These are phyloP conservation scores for Malacosoma neustria DNA, from an alignment of 2,888 invertebrate genomes.

Conservation along the genomic window DNA sequence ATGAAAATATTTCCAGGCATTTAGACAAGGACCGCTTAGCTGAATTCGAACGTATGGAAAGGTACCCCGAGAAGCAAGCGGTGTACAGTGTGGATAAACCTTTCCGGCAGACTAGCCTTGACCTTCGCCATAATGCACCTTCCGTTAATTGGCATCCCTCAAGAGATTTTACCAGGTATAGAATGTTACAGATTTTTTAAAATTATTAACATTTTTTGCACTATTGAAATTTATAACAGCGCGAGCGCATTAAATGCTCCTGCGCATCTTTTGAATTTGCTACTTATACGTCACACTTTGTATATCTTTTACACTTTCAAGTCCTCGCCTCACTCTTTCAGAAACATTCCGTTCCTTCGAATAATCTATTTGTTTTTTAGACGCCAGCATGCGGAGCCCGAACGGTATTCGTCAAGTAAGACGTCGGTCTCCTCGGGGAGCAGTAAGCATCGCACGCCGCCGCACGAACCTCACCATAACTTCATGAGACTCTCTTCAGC, in stretches of 20 bases:
- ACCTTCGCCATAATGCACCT: slow-evolving; percentile 52
- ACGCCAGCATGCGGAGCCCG: slow-evolving; percentile 66
- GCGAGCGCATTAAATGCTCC: too few species aligned
- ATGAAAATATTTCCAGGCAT: slow-evolving; percentile 32
- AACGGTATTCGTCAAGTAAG: slow-evolving; percentile 57
- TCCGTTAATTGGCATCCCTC: slow-evolving; percentile 59
- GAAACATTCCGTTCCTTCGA: too few species aligned
- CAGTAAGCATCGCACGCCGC: slow-evolving; percentile 45
- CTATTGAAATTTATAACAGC: too few species aligned
- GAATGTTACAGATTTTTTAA: too few species aligned
- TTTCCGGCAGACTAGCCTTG: slow-evolving; percentile 65
- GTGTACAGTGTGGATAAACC: slow-evolving; percentile 70
- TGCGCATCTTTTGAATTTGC: too few species aligned
- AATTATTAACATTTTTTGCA: too few species aligned
- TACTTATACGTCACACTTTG: too few species aligned
- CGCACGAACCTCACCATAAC: slow-evolving; percentile 45
- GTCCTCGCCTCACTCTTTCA: too few species aligned
- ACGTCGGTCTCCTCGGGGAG: slow-evolving; percentile 52
- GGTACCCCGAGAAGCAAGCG: slow-evolving; percentile 66
- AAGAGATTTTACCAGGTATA: slow-evolving; percentile 65
- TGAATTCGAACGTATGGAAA: slow-evolving; percentile 62
- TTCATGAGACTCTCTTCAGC: slow-evolving; percentile 55
- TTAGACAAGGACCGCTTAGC: slow-evolving; percentile 63
- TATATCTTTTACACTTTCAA: too few species aligned
- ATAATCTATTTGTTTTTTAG: slow-evolving; percentile 20